These are phyloP conservation scores for Calidris pugnax DNA, from an alignment of 2,113 vertebrate species.

Conservation along the genomic window DNA sequence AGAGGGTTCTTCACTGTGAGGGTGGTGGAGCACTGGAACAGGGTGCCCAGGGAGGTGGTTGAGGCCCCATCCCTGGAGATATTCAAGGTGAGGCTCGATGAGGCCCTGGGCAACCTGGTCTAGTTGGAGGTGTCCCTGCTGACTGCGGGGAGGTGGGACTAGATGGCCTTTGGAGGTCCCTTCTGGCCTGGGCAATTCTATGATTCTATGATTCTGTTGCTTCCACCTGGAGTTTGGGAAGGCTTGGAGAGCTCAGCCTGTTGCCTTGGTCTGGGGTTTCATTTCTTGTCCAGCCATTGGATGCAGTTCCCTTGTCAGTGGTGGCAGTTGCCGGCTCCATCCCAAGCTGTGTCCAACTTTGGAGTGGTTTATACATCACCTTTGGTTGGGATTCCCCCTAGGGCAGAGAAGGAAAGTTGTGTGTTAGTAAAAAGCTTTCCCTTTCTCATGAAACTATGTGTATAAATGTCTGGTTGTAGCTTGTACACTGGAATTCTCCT, in stretches of 20 bases:
- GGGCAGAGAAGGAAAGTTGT: neutral
- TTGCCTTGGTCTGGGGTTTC: neutral
- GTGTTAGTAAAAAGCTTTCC: neutral
- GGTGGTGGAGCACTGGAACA: too few species aligned
- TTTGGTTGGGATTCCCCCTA: neutral
- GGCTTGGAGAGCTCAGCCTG: accelerated
- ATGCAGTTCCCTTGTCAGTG: neutral
- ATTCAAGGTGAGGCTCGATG: too few species aligned
- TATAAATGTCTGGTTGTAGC: neutral
- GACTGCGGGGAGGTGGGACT: too few species aligned
- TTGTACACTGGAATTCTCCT: neutral
- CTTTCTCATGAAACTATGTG: neutral
- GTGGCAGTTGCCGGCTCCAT: neutral
- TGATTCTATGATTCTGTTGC: too few species aligned
- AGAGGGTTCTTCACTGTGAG: too few species aligned
- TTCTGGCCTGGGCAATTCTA: too few species aligned
- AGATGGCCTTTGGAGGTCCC: too few species aligned
- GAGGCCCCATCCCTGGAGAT: too few species aligned
- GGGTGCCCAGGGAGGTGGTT: too few species aligned
- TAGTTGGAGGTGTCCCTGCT: too few species aligned
- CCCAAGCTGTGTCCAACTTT: neutral
- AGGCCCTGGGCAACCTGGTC: too few species aligned
- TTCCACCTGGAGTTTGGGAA: neutral
- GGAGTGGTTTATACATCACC: neutral
- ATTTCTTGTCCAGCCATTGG: neutral